phyloP scores from a whole-genome alignment of 1,140 invertebrate species.

The Trigoniulus corallinus region DNA sequence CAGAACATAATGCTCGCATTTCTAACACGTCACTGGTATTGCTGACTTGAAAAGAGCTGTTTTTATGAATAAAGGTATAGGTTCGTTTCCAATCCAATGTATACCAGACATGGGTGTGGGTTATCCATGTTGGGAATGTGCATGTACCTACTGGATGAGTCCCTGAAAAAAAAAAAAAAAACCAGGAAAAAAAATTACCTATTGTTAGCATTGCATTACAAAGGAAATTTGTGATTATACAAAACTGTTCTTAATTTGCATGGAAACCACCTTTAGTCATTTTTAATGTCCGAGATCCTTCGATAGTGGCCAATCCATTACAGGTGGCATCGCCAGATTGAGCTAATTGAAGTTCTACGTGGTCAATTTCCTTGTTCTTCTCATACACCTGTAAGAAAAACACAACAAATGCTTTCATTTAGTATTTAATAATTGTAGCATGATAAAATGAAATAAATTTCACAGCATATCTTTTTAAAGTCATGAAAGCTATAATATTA shows the following conservation, averaged over 20 bases:
- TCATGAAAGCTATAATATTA: no score
- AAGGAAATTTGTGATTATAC: no score
- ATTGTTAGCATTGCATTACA: no score
- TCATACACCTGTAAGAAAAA: conserved; percentile 16
- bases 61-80: conserved; percentile 53
- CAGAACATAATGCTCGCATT: conserved; percentile 5
- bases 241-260: no score
- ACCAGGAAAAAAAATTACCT: background rate
- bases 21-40: background rate
- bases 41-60: conserved; percentile 38
- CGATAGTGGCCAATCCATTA: conserved; percentile 17
- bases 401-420: background rate
- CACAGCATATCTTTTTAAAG: no score
- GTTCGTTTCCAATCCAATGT: conserved; percentile 52
- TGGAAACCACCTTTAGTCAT: conserved; percentile 40
- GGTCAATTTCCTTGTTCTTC: conserved; percentile 12
- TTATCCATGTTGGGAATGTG: conserved; percentile 56
- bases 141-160: conserved; percentile 42
- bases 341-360: conserved; percentile 14
- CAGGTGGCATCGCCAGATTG: conserved; percentile 22
- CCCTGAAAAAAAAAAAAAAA: conserved; percentile 17
- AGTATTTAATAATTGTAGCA: background rate
- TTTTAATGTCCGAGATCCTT: conserved; percentile 52
- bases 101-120: conserved; percentile 56
- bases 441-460: background rate